phyloP scores from a whole-genome alignment of 2,888 invertebrate genomes.

The Caenorhabditis sp. region DNA sequence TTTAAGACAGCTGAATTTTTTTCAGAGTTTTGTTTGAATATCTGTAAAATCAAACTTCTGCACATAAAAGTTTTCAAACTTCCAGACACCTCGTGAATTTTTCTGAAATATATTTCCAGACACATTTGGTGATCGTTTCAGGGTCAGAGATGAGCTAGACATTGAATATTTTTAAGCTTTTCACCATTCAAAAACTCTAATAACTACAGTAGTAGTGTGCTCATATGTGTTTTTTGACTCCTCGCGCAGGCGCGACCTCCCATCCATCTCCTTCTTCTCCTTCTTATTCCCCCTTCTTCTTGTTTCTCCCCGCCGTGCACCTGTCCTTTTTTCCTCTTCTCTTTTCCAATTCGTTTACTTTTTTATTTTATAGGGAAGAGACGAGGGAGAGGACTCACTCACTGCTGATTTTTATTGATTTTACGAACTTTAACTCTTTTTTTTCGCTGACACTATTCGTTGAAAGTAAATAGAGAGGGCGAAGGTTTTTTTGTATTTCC shows the following conservation, averaged over 20 bases:
- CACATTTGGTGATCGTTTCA: no score
- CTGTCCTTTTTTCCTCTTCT: not conserved
- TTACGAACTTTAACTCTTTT: constrained; percentile 5
- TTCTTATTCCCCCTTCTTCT: not conserved
- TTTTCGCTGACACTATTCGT: not conserved
- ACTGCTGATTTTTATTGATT: constrained; percentile 28
- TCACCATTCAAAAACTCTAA: no score
- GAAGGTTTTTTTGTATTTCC: no score
- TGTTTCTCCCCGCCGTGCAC: not conserved
- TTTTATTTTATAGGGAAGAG: constrained; percentile 4
- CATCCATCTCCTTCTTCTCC: not conserved
- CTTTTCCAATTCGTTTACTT: constrained; percentile 15
- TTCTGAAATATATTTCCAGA: no score
- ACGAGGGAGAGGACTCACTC: constrained; percentile 4
- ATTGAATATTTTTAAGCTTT: no score
- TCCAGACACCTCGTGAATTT: no score
- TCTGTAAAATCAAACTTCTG: no score
- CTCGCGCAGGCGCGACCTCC: not conserved
- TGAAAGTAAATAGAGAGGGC: constrained; percentile 6
- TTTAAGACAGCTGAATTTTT: not conserved
- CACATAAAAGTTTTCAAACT: no score
- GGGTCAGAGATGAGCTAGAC: no score
- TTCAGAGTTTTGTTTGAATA: no score
- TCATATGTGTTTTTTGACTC: not conserved
- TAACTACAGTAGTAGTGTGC: no score